Evolutionary conservation across 2,113 vertebrate genomes (phyloP).

Genomic region (Puffinus mauretanicus): DNA sequence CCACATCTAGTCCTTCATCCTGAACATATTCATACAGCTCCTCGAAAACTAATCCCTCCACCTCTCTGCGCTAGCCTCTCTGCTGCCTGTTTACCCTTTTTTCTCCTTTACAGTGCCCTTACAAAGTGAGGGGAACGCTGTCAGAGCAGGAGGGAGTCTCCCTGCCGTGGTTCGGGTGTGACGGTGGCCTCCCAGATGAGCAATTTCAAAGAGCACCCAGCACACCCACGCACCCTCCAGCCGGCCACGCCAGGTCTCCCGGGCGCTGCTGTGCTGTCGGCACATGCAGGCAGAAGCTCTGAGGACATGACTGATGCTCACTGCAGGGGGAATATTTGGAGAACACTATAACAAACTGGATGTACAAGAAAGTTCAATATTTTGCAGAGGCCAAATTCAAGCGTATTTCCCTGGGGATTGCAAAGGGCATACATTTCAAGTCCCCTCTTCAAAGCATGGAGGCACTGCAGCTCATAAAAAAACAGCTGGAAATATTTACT

Average conservation of each 20-base stretch:
- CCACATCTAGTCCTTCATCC: neutral
- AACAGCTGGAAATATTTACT: conserved; percentile 48
- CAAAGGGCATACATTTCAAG: neutral
- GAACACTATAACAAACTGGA: neutral
- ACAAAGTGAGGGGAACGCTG: neutral
- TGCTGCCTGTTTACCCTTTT: neutral
- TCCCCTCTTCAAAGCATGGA: conserved; percentile 16
- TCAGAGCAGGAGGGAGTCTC: neutral
- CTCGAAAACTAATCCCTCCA: rapidly evolving
- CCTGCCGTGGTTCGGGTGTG: neutral
- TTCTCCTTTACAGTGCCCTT: neutral
- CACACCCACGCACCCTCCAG: neutral
- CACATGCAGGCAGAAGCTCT: neutral
- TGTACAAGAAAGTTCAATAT: neutral
- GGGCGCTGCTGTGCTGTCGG: neutral
- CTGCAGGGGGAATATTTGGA: neutral
- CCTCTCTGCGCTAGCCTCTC: neutral
- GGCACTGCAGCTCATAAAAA: neutral
- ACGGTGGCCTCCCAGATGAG: neutral
- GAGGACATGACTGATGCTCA: neutral
- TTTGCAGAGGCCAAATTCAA: neutral
- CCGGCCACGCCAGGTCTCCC: rapidly evolving
- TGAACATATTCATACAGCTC: neutral
- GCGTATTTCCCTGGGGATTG: neutral
- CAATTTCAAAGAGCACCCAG: rapidly evolving